Evolutionary conservation across 1,140 invertebrate genomes (phyloP).

Genomic region (Bombus waltoni): DNA sequence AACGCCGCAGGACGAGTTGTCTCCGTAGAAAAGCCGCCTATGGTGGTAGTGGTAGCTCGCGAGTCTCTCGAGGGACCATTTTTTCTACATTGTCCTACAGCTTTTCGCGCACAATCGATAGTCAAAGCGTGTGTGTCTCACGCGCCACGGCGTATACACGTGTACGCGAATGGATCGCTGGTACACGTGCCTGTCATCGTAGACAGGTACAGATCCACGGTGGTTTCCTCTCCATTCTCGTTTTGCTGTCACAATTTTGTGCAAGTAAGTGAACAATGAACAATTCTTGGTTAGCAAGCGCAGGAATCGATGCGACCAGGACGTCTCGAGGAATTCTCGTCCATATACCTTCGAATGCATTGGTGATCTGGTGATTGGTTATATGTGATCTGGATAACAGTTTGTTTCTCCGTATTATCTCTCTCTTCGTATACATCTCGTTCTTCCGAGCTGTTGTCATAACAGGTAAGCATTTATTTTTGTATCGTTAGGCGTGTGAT

Average conservation of each 20-base stretch:
- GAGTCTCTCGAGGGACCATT: neutral
- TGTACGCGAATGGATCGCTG: slow-evolving; percentile 11
- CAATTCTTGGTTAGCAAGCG: neutral
- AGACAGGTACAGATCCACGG: neutral
- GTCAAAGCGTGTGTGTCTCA: neutral
- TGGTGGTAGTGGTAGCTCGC: slow-evolving; percentile 45
- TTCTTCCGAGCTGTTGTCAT: neutral
- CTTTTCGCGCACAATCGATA: slow-evolving; percentile 27
- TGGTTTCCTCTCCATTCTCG: neutral
- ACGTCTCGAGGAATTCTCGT: neutral
- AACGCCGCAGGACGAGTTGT: slow-evolving; percentile 60
- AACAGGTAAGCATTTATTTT: slow-evolving; percentile 18
- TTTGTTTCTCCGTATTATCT: neutral
- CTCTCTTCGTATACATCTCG: neutral
- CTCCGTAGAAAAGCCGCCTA: slow-evolving; percentile 54
- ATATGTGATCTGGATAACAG: slow-evolving; percentile 28
- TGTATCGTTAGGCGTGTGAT: neutral
- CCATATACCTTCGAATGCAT: no score
- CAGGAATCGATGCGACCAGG: slow-evolving; percentile 33
- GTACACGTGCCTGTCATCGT: slow-evolving; percentile 41
- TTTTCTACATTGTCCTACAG: neutral
- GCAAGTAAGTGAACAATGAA: neutral
- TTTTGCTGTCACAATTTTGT: neutral
- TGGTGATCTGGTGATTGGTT: neutral
- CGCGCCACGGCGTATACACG: slow-evolving; percentile 23